These are phyloP conservation scores for Caenorhabditis japonica DNA, from an alignment of 2,888 invertebrate species.

Conservation along the genomic window DNA sequence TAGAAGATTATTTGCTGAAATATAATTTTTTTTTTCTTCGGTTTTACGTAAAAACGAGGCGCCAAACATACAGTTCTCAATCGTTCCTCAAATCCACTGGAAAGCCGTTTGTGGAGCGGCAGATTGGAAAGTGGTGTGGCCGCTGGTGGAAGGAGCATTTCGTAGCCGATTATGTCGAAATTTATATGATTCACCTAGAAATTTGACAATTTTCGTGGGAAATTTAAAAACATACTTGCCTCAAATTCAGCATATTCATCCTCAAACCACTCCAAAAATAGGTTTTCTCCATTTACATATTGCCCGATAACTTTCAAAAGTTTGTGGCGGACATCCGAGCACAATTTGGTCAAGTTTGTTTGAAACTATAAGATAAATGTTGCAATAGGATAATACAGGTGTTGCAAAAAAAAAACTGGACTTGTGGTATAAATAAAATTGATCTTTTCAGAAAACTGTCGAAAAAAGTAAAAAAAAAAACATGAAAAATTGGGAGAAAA, in stretches of 20 bases:
- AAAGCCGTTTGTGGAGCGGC: conserved; percentile 90
- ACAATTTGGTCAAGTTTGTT: conserved; percentile 37
- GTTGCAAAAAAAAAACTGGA: too few species aligned
- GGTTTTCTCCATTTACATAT: conserved; percentile 87
- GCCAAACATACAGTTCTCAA: conserved; percentile 78
- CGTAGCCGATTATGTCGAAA: conserved; percentile 92
- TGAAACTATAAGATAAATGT: too few species aligned
- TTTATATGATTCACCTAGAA: conserved; percentile 59
- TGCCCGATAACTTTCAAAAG: conserved; percentile 58
- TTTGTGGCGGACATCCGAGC: conserved; percentile 80
- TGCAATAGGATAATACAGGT: too few species aligned
- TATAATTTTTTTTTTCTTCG: background rate
- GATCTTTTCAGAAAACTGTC: too few species aligned
- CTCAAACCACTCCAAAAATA: conserved; percentile 98
- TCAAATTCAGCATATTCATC: conserved; percentile 96
- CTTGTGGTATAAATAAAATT: too few species aligned
- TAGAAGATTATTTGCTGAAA: conserved; percentile 63
- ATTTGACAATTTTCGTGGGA: too few species aligned
- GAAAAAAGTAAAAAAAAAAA: too few species aligned
- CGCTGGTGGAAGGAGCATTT: conserved; percentile 93
- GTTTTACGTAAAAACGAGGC: background rate
- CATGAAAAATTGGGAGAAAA: too few species aligned
- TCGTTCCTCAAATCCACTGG: conserved; percentile 90
- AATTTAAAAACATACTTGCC: too few species aligned
- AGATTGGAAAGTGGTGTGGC: conserved; percentile 96